phyloP scores from a whole-genome alignment of 2,797 vertebrate genomes.

The Halcyon leucocephala region DNA sequence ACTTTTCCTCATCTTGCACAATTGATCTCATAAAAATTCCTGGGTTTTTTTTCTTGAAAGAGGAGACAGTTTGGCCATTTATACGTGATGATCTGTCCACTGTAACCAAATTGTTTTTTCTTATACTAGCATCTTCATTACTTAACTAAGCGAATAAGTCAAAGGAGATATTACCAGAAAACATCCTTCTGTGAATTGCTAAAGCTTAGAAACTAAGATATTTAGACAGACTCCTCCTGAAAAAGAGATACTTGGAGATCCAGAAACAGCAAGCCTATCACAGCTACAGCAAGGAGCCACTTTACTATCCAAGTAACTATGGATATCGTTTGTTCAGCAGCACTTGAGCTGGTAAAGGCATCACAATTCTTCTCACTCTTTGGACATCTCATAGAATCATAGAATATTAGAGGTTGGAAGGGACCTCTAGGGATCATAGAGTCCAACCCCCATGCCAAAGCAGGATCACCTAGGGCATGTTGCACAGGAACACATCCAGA shows the following conservation, averaged over 20 bases:
- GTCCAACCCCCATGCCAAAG: too few species aligned
- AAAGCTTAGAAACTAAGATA: background rate
- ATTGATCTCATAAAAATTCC: background rate
- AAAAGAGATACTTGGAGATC: background rate
- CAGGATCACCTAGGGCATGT: too few species aligned
- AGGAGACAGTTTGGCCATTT: background rate
- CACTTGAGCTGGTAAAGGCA: background rate
- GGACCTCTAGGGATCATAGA: too few species aligned
- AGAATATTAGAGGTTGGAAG: too few species aligned
- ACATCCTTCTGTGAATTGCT: background rate
- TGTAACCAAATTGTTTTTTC: background rate
- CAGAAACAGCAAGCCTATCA: background rate
- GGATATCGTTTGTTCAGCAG: background rate
- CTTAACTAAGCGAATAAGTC: background rate
- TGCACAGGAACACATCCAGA: too few species aligned
- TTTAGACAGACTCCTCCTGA: background rate
- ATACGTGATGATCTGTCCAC: background rate
- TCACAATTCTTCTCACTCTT: slow-evolving; percentile 35
- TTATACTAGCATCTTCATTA: background rate
- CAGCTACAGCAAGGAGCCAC: background rate
- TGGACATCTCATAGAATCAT: background rate
- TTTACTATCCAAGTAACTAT: background rate
- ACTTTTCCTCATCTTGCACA: background rate
- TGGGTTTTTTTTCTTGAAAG: background rate
- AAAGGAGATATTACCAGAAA: background rate